Base-by-base conservation (phyloP, 2,113 vertebrate species). In the Microcebus jonahi region DNA sequence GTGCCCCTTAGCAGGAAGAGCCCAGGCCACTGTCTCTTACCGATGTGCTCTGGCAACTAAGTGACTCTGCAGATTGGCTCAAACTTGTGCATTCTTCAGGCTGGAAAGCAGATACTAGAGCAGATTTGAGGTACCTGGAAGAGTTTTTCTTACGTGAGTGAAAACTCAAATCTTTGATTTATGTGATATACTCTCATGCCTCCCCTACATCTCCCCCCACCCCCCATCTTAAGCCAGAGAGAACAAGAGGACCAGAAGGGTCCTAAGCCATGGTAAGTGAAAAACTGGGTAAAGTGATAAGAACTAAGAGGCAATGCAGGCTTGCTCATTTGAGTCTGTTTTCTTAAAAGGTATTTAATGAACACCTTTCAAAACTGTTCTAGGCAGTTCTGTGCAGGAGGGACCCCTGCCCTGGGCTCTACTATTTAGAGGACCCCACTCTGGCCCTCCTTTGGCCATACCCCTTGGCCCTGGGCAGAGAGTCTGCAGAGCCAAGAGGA, bases 81-180 rank as follows among this genome's bases (percentile, higher is more conserved):
- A 76, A 92, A 45, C 53, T 25, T 2, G 1, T 70, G 20, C 53
- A 59, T 92, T 90, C 76, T 94, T 94, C 34, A 63, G 65, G 14
- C 25, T 94, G 53, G 88, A 90, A 94, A 97, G 53, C 76, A 36
- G 48, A 91, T 88, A 10, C 63, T 70, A 61, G 36, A 71, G 65
- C 31, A 90, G 70, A 93, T 83, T 77, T 84, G 91, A n/a, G 73
- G 29, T 82, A 34, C 55, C 81, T 90, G 39, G 50, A 95, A 90
- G 31, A 76, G 50, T 55, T n/a, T n/a, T 55, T 55, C 75, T 31
- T 34, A 70, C 14, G 18, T 70, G 29, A n/a, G 23, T 23, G 29
- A 71, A 91, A 86, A n/a, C 65, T 59, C 84, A 85, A 39, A 82
- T 57, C 70, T 57, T 90, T 92, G 48, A 67, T 75, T 76, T 90